Evolutionary conservation across 2,888 invertebrate species (phyloP).

Genomic region (Dryobota labecula): DNA sequence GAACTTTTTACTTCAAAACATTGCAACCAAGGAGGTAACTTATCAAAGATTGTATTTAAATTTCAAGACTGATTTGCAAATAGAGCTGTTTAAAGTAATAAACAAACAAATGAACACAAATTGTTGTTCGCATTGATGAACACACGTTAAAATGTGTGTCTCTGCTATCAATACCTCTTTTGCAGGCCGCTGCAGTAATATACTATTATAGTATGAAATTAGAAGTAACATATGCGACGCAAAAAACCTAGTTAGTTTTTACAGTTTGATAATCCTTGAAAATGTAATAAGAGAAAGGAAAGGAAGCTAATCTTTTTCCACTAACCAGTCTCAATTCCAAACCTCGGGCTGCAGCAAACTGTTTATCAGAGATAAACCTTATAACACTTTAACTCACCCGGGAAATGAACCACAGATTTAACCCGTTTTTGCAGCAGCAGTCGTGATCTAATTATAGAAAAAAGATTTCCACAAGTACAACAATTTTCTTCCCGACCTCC

Average conservation of each 20-base stretch:
- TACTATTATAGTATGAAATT: neutral
- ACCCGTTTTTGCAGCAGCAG: constrained; percentile 41
- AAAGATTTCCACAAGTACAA: constrained; percentile 39
- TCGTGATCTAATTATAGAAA: constrained; percentile 44
- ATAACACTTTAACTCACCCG: constrained; percentile 28
- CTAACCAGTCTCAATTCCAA: neutral
- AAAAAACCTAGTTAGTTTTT: neutral
- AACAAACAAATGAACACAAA: too few relatives aligned
- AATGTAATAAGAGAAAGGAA: neutral
- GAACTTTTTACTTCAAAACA: too few relatives aligned
- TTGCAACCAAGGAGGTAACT: too few relatives aligned
- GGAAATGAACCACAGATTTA: constrained; percentile 38
- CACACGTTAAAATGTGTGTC: too few relatives aligned
- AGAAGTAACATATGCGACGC: too few relatives aligned
- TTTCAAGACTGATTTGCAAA: too few relatives aligned
- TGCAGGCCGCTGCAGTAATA: too few relatives aligned
- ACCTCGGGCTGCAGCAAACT: constrained; percentile 11
- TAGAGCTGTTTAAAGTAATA: too few relatives aligned
- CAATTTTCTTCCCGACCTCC: constrained; percentile 17
- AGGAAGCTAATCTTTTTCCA: neutral
- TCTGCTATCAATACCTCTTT: too few relatives aligned
- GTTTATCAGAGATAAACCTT: constrained; percentile 36
- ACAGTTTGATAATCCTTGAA: neutral
- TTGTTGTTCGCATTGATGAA: too few relatives aligned
- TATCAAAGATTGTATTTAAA: too few relatives aligned